Percentiles rank a stretch among this genome's conserved stretches.
phyloP scores from a whole-genome alignment of 2,113 vertebrate species.

The Pithys albifrons region DNA sequence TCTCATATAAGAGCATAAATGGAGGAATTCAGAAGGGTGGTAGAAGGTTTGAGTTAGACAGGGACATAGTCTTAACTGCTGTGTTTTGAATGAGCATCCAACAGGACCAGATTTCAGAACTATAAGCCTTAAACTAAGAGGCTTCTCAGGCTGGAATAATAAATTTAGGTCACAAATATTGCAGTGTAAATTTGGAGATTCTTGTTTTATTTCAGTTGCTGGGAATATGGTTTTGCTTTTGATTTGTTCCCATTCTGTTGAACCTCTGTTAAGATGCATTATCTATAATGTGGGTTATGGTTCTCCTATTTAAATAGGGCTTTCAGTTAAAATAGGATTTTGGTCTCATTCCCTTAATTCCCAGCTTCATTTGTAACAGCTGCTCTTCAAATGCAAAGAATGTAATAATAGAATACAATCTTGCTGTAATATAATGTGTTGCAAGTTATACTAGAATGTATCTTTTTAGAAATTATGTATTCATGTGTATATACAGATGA shows the following conservation, averaged over 20 bases:
- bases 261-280: neutral
- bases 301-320: neutral
- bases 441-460: neutral
- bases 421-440: neutral
- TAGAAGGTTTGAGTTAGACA: neutral
- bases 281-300: neutral
- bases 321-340: neutral
- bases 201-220: neutral
- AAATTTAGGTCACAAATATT: neutral
- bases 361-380: neutral
- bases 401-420: neutral
- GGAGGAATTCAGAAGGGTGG: neutral
- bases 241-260: neutral
- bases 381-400: neutral
- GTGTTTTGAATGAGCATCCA: neutral
- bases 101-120: neutral
- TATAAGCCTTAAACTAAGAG: neutral
- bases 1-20: neutral
- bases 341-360: neutral
- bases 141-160: neutral
- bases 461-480: neutral
- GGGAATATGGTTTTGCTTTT: neutral
- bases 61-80: neutral
- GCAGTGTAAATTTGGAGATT: neutral
- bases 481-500: too few relatives aligned